phyloP scores from a whole-genome alignment of 2,113 vertebrate genomes.

The Erpornis zantholeuca region DNA sequence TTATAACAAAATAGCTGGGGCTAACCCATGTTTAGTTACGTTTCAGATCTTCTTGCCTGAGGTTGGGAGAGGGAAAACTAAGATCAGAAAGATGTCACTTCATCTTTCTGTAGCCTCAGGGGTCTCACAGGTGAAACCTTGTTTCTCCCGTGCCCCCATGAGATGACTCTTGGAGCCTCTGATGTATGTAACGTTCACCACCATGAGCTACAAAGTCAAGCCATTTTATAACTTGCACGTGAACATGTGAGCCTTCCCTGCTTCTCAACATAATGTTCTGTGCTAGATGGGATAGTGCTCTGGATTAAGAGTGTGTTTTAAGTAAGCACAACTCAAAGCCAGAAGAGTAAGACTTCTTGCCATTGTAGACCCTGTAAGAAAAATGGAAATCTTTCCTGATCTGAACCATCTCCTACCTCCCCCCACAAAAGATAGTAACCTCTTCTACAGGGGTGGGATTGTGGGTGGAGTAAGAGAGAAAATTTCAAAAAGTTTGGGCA shows the following conservation, averaged over 20 bases:
- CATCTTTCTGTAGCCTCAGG: background rate
- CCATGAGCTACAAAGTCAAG: background rate
- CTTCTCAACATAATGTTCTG: fast-evolving
- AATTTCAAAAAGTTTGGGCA: background rate
- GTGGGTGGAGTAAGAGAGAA: background rate
- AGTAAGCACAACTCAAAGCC: background rate
- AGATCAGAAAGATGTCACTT: background rate
- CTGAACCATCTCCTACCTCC: background rate
- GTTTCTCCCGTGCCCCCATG: background rate
- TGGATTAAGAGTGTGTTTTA: background rate
- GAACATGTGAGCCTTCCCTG: background rate
- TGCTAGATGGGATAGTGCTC: background rate
- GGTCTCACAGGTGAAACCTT: background rate
- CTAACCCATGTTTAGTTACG: background rate
- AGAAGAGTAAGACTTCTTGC: background rate
- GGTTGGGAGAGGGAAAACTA: background rate
- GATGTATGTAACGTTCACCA: background rate
- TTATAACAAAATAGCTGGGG: background rate
- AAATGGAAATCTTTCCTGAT: background rate
- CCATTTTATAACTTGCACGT: background rate
- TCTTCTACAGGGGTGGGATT: background rate
- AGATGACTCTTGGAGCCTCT: background rate
- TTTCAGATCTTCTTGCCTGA: background rate
- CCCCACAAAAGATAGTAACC: background rate
- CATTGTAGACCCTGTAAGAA: background rate